Conservation (phyloP, 2,888 invertebrate species). For the Epirrhoe alternata region DNA sequence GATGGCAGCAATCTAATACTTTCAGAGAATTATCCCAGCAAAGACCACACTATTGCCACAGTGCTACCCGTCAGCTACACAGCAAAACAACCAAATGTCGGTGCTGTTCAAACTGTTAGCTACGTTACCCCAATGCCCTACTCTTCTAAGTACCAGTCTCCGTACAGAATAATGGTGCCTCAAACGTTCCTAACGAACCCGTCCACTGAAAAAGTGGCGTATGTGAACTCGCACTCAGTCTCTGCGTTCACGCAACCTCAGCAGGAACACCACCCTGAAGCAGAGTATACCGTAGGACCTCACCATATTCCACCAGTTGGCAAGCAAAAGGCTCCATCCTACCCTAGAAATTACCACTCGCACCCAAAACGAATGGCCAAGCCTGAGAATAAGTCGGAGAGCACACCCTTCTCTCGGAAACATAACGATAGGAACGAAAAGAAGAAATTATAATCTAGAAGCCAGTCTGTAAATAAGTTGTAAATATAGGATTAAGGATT, state of each 20-base stretch:
- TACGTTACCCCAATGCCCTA: slow-evolving; percentile 76
- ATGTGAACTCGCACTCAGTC: slow-evolving; percentile 73
- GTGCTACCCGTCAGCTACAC: slow-evolving; percentile 73
- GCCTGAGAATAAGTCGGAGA: slow-evolving; percentile 58
- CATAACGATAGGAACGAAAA: slow-evolving; percentile 57
- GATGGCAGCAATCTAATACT: slow-evolving; percentile 65
- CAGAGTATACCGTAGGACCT: slow-evolving; percentile 62
- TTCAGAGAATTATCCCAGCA: slow-evolving; percentile 85
- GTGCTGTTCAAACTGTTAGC: slow-evolving; percentile 68
- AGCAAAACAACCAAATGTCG: slow-evolving; percentile 51
- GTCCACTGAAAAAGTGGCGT: slow-evolving; percentile 69
- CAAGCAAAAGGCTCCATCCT: slow-evolving; percentile 64
- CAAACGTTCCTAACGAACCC: slow-evolving; percentile 70
- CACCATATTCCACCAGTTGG: slow-evolving; percentile 63
- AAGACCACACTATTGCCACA: slow-evolving; percentile 84
- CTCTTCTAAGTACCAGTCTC: slow-evolving; percentile 70
- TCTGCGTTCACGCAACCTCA: slow-evolving; percentile 58
- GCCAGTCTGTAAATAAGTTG: slow-evolving; percentile 43
- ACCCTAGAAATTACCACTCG: slow-evolving; percentile 73
- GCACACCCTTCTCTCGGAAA: slow-evolving; percentile 50
- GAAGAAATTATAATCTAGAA: slow-evolving; percentile 56
- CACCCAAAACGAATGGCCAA: slow-evolving; percentile 74
- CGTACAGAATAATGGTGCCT: slow-evolving; percentile 76
- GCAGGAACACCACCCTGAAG: slow-evolving; percentile 63
- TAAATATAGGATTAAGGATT: slow-evolving; percentile 55